Evolutionary conservation across 2,113 vertebrate genomes (phyloP), one percentile per base, ranked within the genome.

Genomic region (Cyphomyrus discorhynchus): DNA sequence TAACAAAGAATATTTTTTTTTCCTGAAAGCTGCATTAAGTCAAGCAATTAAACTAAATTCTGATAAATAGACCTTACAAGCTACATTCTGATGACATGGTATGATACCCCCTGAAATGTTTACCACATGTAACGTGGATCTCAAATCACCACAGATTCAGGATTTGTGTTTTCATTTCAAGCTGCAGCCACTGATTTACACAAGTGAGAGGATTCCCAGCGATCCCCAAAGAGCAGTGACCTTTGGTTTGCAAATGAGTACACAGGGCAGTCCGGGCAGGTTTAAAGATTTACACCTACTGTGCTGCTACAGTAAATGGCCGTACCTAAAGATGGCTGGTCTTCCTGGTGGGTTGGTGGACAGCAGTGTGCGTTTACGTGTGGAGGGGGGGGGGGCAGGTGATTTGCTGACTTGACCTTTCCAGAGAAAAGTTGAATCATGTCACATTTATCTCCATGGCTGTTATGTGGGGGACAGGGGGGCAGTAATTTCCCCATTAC

Each of bases 271-370:
- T 53, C 31, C 27, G 19, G 58, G 70, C 62, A 7, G 49, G 27
- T 92, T 82, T 90, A 88, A 62, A 24, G 50, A 45, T 62, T 77
- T 83, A 90, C 87, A 35, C 46, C 1, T 11, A 88, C 15, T 89
- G 39, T 66, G 35, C 80, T 31, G 77, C 50, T 46, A 2, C 35
- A 82, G 27, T 24, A 56, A 89, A 50, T 89, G 90, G 52, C 4
- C 27, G 3, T 31, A 85, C 49, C 84, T 89, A 90, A 66, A 52
- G 11, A 70, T 87, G 70, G 0, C 89, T 80, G 62, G 49, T 89
- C 58, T 88, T 66, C 8, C 0, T 45, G 31, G 88, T 24, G 1
- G 13, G 80, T 8, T 58, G 24, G 17, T 24, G 24, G 52, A 52
- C 39, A 3, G 52, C 53, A 11, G 17, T 1, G 21, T 56, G n/a